phyloP scores from a whole-genome alignment of 2,888 invertebrate species.

The Eupithecia subfuscata region DNA sequence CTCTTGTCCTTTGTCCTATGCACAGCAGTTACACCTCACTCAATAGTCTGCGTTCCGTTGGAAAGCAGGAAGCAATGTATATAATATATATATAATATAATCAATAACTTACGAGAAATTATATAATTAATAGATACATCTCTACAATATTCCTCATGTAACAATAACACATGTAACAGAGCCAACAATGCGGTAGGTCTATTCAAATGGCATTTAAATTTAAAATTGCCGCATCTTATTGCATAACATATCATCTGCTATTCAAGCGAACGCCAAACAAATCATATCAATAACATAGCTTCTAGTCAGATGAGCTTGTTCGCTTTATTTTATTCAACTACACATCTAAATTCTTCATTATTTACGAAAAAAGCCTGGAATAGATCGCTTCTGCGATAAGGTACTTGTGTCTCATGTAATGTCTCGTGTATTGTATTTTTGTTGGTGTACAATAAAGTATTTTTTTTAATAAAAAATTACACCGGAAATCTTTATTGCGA shows the following conservation, averaged over 20 bases:
- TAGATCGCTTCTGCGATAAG: too few species aligned
- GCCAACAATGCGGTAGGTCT: slow-evolving; percentile 41
- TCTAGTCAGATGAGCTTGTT: neutral
- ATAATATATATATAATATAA: too few species aligned
- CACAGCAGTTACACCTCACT: neutral
- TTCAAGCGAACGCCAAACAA: slow-evolving; percentile 44
- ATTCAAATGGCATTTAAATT: slow-evolving; percentile 45
- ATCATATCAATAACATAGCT: slow-evolving; percentile 42
- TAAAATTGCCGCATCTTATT: slow-evolving; percentile 42
- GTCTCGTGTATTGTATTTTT: too few species aligned
- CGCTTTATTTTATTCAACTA: slow-evolving; percentile 1
- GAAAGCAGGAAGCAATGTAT: neutral
- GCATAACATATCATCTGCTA: slow-evolving; percentile 39
- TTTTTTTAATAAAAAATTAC: too few species aligned
- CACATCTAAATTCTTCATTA: neutral
- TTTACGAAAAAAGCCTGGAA: too few species aligned
- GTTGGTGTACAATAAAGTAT: too few species aligned
- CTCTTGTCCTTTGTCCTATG: too few species aligned
- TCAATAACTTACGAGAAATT: slow-evolving; percentile 4
- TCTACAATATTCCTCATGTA: slow-evolving; percentile 5
- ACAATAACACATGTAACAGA: slow-evolving; percentile 4
- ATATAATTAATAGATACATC: slow-evolving; percentile 2
- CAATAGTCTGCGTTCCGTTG: neutral
- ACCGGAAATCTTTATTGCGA: too few species aligned
- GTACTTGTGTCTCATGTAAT: too few species aligned